Base-by-base conservation (phyloP, 1,140 invertebrate genomes). In the Leptinotarsa lineolata region DNA sequence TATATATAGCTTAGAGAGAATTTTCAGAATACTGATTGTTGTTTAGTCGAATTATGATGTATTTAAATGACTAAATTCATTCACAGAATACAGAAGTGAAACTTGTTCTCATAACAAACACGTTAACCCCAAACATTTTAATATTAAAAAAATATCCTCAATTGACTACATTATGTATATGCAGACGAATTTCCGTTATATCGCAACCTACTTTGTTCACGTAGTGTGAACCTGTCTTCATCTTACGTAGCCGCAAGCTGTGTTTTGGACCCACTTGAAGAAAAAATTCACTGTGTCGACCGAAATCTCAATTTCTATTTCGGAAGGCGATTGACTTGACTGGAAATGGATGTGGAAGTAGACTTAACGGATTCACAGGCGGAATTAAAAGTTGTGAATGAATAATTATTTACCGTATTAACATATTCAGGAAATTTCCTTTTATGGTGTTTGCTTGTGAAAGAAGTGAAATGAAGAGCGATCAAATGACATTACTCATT, bases 241-340 rank as follows among this genome's bases (percentile, higher is more conserved):
- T 54, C 48, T 54, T 54, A 54, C 2, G 48, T 54, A 54, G n/a
- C 48, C 48, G 15, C 48, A 54, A 5, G 48, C 48, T 54, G 48
- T 54, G 48, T n/a, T 54, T 54, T 39, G 48, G 48, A 54, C 48
- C 48, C 48, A 54, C 15, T 54, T 54, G 4, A 2, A 54, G 16
- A 54, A 54, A 54, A 54, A 54, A 54, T 16, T 16, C n/a, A 54
- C 48, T 54, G 48, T 16, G 48, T 5, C 48, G 48, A 54, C 48
- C 48, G 48, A 54, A 54, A 54, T 54, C 48, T 54, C 48, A 54
- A 54, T 54, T 54, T 54, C 48, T 54, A 54, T 54, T 54, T 54
- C 48, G 48, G 48, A 16, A 18, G 48, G 48, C 15, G 48, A 54
- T 54, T 54, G 48, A 54, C 15, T 54, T 12, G 48, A n/a, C 15